phyloP scores from a whole-genome alignment of 2,797 vertebrate species.

The Onychomys torridus region DNA sequence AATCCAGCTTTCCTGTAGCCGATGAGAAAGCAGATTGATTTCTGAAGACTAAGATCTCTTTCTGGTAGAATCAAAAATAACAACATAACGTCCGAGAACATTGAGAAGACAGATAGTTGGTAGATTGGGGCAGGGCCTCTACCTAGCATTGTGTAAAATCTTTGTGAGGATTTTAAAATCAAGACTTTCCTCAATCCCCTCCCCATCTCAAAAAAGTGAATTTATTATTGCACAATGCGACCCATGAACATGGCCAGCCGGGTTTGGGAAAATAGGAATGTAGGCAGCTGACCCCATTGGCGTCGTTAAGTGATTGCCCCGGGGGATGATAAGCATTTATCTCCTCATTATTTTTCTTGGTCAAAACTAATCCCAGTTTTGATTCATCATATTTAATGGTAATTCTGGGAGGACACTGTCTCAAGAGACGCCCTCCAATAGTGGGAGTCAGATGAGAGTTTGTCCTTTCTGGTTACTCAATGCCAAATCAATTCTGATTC shows the following conservation, averaged over 20 bases:
- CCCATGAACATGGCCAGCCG: neutral
- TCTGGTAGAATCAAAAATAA: neutral
- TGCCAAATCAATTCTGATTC: slow-evolving; percentile 79
- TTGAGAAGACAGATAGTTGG: neutral
- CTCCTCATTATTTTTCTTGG: slow-evolving; percentile 34
- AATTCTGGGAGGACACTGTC: slow-evolving; percentile 67
- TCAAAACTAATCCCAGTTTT: slow-evolving; percentile 44
- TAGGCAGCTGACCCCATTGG: neutral
- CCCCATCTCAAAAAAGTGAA: neutral
- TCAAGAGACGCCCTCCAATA: slow-evolving; percentile 40
- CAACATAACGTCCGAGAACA: neutral
- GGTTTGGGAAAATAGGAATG: neutral
- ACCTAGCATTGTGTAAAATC: neutral
- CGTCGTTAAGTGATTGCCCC: neutral
- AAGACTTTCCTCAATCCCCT: neutral
- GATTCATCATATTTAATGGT: slow-evolving; percentile 60
- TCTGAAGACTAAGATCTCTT: neutral
- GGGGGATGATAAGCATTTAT: neutral
- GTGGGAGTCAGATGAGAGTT: slow-evolving; percentile 42
- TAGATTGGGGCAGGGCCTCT: neutral
- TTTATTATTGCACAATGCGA: neutral
- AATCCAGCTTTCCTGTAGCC: neutral
- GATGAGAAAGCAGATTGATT: neutral
- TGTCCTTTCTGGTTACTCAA: slow-evolving; percentile 57
- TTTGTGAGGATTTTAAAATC: neutral